Base-by-base conservation (phyloP, 1,140 invertebrate genomes). In the Zaprionus nigranus region DNA sequence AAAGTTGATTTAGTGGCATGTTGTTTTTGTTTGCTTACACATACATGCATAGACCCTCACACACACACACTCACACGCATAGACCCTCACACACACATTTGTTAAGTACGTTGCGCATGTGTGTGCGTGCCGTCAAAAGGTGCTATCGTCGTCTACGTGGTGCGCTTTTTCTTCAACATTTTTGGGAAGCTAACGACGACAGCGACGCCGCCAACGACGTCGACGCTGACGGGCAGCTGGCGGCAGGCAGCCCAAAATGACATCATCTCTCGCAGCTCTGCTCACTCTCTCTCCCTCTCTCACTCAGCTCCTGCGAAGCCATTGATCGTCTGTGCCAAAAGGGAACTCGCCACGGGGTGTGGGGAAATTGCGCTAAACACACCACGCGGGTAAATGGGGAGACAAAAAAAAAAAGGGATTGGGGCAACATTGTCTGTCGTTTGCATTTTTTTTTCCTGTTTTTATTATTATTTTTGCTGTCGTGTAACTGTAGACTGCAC, bases 21-120 rank as follows among this genome's bases (percentile, higher is more conserved):
- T 70, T 88, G 69, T 83, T 85, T 74, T 78, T 86, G 81, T 88
- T 88, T 88, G 85, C 78, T 76, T 64, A 81, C 70, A 87, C 62
- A 82, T 62, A 80, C 67, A 63, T 36, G 30, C 24, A 59, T 38
- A 72, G 7, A 63, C 68, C 36, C 59, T 17, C 17, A 17, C 17
- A 17, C 17, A 1, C 17, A 17, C 17, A 17, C 17, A 24, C 30
- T 26, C 72, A 81, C 69, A 79, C 58, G 53, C 63, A 54, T 38
- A 49, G 43, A 63, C 43, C 28, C 43, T 30, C 60, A 30, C 43
- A 30, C 43, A 49, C 49, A 65, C 20, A 57, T 22, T 30, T 34
- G 3, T 64, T 73, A 82, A 87, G 80, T 80, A 70, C 69, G 68
- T 5, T 53, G 68, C 68, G 74, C 60, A 68, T 79, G 82, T 78